A percentile compares a stretch with the other conserved stretches of the same genome.
phyloP scores from a whole-genome alignment of 1,140 invertebrate genomes.

The Sycophaga agraensis region DNA sequence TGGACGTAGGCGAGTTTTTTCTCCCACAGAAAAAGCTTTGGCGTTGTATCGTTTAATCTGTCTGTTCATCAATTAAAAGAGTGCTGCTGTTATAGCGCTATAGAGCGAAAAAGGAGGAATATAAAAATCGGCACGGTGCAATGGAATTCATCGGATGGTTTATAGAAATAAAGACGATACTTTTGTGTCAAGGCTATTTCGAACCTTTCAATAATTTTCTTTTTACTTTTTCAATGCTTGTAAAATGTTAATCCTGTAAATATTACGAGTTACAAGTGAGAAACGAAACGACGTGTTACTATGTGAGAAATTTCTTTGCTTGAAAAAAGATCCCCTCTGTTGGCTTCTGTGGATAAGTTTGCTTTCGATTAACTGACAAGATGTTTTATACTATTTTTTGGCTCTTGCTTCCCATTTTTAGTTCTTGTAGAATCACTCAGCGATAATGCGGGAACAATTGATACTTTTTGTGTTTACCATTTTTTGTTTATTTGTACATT shows the following conservation, averaged over 20 bases:
- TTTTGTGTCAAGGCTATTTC: constrained; percentile 33
- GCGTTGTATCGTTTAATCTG: constrained; percentile 30
- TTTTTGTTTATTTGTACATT: constrained; percentile 27
- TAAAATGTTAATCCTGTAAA: constrained; percentile 34
- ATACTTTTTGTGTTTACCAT: constrained; percentile 21
- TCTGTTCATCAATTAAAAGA: constrained; percentile 29
- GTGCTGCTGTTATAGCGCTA: constrained; percentile 29
- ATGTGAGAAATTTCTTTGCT: constrained; percentile 25
- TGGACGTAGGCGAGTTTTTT: constrained; percentile 28
- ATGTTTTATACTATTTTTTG: constrained; percentile 8
- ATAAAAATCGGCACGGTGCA: constrained; percentile 33
- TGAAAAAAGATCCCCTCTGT: constrained; percentile 17
- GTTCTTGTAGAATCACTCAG: constrained; percentile 19
- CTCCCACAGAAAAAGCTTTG: constrained; percentile 23
- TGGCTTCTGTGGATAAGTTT: constrained; percentile 25
- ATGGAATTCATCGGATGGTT: constrained; percentile 32
- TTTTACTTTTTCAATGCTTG: constrained; percentile 32
- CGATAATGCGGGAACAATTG: constrained; percentile 19
- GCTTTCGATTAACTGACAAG: constrained; percentile 10
- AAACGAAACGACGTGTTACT: constrained; percentile 28
- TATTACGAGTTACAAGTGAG: constrained; percentile 32
- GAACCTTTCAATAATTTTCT: constrained; percentile 30
- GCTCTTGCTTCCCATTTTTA: constrained; percentile 8
- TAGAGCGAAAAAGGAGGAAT: constrained; percentile 19
- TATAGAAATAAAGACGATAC: constrained; percentile 33